Conservation (phyloP, 92 coral and sea anemone genomes). For the Phenganax subtilis region DNA sequence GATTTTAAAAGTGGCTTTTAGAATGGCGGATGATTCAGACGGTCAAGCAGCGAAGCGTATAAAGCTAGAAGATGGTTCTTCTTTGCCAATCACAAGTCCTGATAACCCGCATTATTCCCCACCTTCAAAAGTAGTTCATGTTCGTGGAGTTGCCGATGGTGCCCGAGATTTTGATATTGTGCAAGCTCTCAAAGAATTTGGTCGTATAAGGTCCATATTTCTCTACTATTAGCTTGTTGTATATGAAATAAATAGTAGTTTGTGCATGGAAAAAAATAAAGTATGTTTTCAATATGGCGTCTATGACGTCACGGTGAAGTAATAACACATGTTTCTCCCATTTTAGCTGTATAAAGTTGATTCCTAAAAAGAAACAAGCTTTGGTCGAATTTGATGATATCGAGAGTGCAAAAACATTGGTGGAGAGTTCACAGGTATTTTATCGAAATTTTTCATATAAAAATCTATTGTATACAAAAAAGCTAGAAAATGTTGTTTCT, state of each 20-base stretch:
- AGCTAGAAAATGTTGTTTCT: not conserved
- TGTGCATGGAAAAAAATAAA: not conserved
- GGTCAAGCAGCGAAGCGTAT: slow-evolving; percentile 14
- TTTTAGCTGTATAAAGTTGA: slow-evolving; percentile 84
- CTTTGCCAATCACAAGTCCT: slow-evolving; percentile 28
- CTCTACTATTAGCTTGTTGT: not conserved
- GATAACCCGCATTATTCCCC: slow-evolving; percentile 66
- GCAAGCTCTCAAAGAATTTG: slow-evolving; percentile 62
- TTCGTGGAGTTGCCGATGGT: slow-evolving; percentile 88
- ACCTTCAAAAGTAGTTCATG: slow-evolving; percentile 90
- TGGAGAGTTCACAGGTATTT: slow-evolving; percentile 55
- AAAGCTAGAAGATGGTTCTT: slow-evolving; percentile 37
- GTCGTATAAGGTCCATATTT: slow-evolving; percentile 60
- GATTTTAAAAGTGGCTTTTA: not conserved
- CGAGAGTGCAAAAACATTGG: slow-evolving; percentile 54
- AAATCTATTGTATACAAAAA: not conserved
- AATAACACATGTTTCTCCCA: too few species aligned
- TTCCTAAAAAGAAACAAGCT: slow-evolving; percentile 94
- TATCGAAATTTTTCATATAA: not conserved
- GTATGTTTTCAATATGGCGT: too few species aligned
- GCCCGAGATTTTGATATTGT: slow-evolving; percentile 86
- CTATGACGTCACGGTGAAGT: too few species aligned
- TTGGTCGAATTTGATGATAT: slow-evolving; percentile 87
- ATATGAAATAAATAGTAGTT: not conserved
- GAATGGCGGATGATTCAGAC: not conserved